Evolutionary conservation across 2,888 invertebrate species (phyloP).

Genomic region (Rhamnusium bicolor): DNA sequence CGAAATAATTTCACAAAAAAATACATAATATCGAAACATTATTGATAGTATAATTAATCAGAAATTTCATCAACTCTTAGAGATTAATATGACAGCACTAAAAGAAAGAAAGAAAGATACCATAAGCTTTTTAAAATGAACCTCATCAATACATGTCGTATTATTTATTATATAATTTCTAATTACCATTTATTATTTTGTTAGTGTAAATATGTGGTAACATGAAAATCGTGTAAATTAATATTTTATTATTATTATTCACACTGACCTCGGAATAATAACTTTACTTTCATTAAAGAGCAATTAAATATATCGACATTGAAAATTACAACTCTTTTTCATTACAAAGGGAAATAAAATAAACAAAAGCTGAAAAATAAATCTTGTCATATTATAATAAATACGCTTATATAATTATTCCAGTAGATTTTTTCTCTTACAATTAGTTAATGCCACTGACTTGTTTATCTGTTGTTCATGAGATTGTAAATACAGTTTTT

Average conservation of each 20-base stretch:
- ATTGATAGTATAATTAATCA: not conserved
- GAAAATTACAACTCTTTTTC: conserved; percentile 25
- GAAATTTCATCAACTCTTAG: not conserved
- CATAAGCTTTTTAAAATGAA: not conserved
- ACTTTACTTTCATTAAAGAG: conserved; percentile 43
- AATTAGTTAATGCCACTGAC: no score
- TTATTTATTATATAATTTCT: conserved; percentile 11
- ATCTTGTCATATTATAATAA: not conserved
- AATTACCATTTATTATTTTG: not conserved
- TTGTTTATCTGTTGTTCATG: no score
- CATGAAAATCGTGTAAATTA: conserved; percentile 15
- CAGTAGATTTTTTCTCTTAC: no score
- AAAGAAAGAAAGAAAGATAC: not conserved
- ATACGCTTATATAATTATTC: not conserved
- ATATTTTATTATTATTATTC: conserved; percentile 34
- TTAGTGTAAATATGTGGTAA: conserved; percentile 12
- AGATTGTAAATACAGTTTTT: no score
- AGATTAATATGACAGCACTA: not conserved
- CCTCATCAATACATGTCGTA: not conserved
- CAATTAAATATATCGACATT: conserved; percentile 44
- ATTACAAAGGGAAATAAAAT: conserved; percentile 18
- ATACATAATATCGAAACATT: not conserved
- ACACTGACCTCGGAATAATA: conserved; percentile 40
- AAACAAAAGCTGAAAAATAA: conserved; percentile 1
- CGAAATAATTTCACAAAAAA: not conserved